Percentiles rank a stretch among this genome's conserved stretches.
These are phyloP conservation scores for Scrobipalpa atriplicella DNA, from an alignment of 2,888 invertebrate genomes.

Conservation along the genomic window DNA sequence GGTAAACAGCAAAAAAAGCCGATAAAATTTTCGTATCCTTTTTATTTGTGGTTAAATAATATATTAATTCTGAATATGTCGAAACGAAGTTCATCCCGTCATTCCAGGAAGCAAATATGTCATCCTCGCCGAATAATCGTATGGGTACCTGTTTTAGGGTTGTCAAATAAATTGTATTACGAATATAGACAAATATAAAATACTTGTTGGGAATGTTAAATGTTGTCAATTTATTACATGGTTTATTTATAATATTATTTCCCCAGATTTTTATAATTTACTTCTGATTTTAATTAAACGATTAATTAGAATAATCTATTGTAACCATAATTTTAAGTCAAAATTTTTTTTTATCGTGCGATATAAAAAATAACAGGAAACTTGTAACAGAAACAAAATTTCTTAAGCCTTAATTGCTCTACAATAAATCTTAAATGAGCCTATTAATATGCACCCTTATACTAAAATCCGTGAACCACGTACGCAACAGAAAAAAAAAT, in stretches of 20 bases:
- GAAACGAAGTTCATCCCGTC: not conserved
- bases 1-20: no score
- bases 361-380: no score
- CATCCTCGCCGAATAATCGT: not conserved
- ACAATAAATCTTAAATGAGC: not conserved
- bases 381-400: not conserved
- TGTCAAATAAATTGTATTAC: conserved; percentile 23
- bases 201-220: not conserved
- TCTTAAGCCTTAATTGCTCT: not conserved
- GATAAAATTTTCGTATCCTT: not conserved
- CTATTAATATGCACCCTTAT: conserved; percentile 20
- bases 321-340: no score
- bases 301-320: no score
- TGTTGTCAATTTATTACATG: no score
- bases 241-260: no score
- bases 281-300: no score
- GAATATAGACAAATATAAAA: not conserved
- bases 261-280: no score
- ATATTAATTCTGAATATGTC: not conserved
- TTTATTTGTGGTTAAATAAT: not conserved
- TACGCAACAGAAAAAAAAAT: conserved; percentile 19
- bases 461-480: conserved; percentile 1
- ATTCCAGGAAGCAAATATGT: conserved; percentile 13
- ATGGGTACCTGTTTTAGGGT: conserved; percentile 21
- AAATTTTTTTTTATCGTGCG: no score